Evolutionary conservation across 2,797 vertebrate genomes (phyloP), one percentile per base, ranked within the genome.

Genomic region (Austrolebias charrua): DNA sequence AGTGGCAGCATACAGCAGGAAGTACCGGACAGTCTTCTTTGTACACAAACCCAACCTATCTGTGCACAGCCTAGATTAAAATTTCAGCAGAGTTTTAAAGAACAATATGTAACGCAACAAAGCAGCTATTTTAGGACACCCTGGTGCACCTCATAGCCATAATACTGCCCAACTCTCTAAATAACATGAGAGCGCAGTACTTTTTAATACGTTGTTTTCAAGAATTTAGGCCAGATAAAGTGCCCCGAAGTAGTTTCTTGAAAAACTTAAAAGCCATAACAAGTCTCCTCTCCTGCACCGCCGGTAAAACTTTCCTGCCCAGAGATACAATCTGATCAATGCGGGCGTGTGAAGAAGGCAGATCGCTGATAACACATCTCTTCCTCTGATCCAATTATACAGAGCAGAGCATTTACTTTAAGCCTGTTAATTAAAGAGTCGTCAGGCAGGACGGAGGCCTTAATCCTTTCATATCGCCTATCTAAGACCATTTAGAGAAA

Each of bases 361-460:
- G 91, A 91, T 91, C 91, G 86, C 72, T 85, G 90, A 90, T 88
- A 86, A 79, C 77, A 55, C 80, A 91, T 91, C 83, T 90, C 75
- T 84, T 60, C 73, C 84, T 80, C 78, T 89, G 89, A 92, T 91
- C 90, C 88, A 89, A 88, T 90, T 91, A 89, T 68, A 79, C 85
- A 63, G 78, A 88, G 84, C 79, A 46, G 81, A 91, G 89, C 90
- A 73, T 91, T 91, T 90, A 90, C 86, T 91, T 91, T 90, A 91
- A 92, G 89, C 88, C 80, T 85, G 81, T 90, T 92, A 92, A 92
- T 92, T 92, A 91, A 87, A 88, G 87, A 76, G 77, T 82, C 67
- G 75, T 88, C 83, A 84, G 85, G 86, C 86, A 87, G 73, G 79
- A 81, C 79, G 31, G 4, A 46, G 66, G 62, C 76, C 78, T 40